These are phyloP conservation scores for Hydropotes inermis DNA, from an alignment of 2,113 vertebrate genomes.

Conservation along the genomic window DNA sequence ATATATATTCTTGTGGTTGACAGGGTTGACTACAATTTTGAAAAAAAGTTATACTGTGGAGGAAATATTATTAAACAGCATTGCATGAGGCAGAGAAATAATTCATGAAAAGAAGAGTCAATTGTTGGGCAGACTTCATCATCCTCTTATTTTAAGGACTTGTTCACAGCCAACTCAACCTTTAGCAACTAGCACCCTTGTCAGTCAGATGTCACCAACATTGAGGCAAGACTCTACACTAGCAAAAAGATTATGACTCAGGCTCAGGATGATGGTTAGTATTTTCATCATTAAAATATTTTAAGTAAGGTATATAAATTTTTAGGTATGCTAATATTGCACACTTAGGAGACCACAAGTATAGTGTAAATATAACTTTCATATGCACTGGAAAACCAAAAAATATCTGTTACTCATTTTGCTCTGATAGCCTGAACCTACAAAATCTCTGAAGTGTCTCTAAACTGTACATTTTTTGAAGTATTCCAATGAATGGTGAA, in stretches of 20 bases:
- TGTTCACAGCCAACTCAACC: background rate
- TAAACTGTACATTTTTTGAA: background rate
- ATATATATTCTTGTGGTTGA: background rate
- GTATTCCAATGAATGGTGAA: background rate
- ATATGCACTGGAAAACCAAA: background rate
- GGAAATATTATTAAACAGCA: background rate
- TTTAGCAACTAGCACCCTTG: background rate
- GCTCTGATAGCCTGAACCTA: background rate
- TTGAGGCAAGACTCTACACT: background rate
- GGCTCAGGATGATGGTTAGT: background rate
- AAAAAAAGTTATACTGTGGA: background rate
- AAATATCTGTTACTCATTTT: background rate
- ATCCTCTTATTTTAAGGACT: background rate
- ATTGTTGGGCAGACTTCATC: background rate
- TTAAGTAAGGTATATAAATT: background rate
- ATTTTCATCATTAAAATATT: background rate
- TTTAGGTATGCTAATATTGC: background rate
- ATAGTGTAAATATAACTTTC: background rate
- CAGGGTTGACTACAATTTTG: background rate
- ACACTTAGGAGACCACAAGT: background rate
- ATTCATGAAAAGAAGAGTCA: background rate
- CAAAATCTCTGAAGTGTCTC: background rate
- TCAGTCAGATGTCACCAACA: background rate
- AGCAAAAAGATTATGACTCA: background rate
- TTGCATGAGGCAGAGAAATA: background rate